These are phyloP conservation scores for Dynastes grantii DNA, from an alignment of 2,888 invertebrate species.

Conservation along the genomic window DNA sequence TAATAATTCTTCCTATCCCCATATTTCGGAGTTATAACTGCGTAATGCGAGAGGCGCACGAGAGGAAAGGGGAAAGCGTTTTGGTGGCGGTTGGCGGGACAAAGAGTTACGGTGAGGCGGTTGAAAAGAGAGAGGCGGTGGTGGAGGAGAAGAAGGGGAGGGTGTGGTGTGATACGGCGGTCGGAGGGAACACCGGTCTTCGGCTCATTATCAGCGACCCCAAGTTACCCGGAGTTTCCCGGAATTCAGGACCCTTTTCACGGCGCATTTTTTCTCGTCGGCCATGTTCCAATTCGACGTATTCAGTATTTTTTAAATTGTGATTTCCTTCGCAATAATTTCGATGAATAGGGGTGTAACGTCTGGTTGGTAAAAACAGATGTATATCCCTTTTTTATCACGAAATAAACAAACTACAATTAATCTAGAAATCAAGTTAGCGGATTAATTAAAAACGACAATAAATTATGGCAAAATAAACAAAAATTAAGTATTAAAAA, in stretches of 20 bases:
- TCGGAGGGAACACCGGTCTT: conserved; percentile 59
- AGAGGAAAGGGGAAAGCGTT: conserved; percentile 55
- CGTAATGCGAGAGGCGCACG: conserved; percentile 54
- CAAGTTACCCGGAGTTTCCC: conserved; percentile 62
- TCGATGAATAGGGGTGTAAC: not conserved
- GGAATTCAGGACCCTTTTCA: conserved; percentile 61
- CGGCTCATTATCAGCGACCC: conserved; percentile 66
- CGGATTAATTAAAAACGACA: no score
- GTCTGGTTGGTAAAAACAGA: no score
- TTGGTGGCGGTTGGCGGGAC: not conserved
- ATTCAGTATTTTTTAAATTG: conserved; percentile 23
- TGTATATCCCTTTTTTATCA: no score
- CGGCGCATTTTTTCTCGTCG: conserved; percentile 58
- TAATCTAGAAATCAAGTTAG: no score
- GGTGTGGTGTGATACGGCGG: conserved; percentile 5
- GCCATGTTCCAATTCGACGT: conserved; percentile 59
- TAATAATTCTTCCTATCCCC: conserved; percentile 65
- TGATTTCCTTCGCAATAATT: conserved; percentile 15
- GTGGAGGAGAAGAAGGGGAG: not conserved
- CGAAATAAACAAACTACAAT: no score
- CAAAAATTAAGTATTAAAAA: no score
- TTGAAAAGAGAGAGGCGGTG: no score
- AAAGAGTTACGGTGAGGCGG: no score
- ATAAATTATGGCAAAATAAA: no score
- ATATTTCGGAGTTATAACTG: conserved; percentile 66